phyloP scores from a whole-genome alignment of 2,113 vertebrate genomes.

The Arizona elegans region DNA sequence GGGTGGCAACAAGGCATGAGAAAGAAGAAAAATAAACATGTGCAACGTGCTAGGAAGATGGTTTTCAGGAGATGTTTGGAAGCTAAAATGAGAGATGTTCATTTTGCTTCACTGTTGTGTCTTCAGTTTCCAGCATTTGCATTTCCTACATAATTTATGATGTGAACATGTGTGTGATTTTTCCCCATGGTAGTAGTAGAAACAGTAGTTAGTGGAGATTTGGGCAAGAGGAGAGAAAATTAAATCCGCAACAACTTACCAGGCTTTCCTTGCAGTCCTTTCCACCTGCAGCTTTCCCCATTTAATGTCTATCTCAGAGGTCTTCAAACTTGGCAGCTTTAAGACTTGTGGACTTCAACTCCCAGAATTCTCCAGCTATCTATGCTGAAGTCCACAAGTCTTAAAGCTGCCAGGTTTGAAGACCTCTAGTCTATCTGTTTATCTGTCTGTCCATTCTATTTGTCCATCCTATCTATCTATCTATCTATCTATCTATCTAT shows the following conservation, averaged over 20 bases:
- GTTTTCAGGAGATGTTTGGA: not conserved
- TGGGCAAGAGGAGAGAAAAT: not conserved
- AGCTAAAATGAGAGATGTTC: not conserved
- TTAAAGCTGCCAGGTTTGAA: too few relatives aligned
- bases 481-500: too few relatives aligned
- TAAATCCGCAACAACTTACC: not conserved
- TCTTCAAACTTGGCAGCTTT: too few relatives aligned
- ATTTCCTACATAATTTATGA: not conserved
- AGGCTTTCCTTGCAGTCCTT: not conserved
- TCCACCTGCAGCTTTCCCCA: not conserved
- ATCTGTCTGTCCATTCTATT: too few relatives aligned
- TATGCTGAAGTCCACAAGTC: too few relatives aligned
- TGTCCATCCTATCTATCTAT: too few relatives aligned
- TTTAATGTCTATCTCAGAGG: not conserved
- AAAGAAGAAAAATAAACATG: not conserved
- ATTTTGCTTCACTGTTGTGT: not conserved
- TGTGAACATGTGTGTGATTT: not conserved
- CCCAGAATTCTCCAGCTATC: too few relatives aligned
- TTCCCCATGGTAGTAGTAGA: not conserved
- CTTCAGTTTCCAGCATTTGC: not conserved
- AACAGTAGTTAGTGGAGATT: not conserved
- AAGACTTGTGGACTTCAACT: too few relatives aligned
- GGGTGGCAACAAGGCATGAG: not conserved
- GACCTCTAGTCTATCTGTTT: not conserved
- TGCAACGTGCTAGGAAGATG: conserved; percentile 16